These are phyloP conservation scores for Tenthredo scrophulariae DNA, from an alignment of 2,888 invertebrate genomes.

Conservation along the genomic window DNA sequence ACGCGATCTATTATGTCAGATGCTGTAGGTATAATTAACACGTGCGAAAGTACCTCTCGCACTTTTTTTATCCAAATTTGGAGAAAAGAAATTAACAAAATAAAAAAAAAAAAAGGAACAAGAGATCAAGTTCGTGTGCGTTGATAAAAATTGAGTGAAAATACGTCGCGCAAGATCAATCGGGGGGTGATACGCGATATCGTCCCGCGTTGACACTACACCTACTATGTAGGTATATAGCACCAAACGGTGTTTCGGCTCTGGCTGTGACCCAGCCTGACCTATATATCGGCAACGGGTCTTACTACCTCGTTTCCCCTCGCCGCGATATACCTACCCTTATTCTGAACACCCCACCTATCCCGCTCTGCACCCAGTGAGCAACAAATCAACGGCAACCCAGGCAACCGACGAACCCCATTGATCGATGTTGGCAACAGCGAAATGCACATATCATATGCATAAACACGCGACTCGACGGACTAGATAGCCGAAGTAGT, in stretches of 20 bases:
- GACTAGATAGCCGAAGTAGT: not conserved
- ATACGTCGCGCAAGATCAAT: not conserved
- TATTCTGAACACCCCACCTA: not conserved
- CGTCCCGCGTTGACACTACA: not conserved
- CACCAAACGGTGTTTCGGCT: not conserved
- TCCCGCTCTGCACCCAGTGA: not conserved
- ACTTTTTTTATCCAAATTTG: no score
- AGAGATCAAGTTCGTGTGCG: no score
- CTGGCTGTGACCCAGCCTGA: constrained; percentile 29
- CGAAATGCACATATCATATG: constrained; percentile 21
- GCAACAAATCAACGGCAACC: constrained; percentile 28
- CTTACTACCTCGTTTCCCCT: not conserved
- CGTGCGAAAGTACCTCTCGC: not conserved
- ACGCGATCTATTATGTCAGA: not conserved
- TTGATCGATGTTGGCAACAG: constrained; percentile 19
- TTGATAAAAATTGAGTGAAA: not conserved
- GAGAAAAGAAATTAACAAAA: not conserved
- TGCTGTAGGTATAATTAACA: not conserved
- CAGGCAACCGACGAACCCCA: constrained; percentile 21
- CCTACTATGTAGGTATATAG: not conserved
- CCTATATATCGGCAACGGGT: constrained; percentile 4
- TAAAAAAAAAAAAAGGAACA: no score
- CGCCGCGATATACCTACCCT: not conserved
- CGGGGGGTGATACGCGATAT: not conserved
- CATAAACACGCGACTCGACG: not conserved